phyloP scores from a whole-genome alignment of 2,113 vertebrate genomes.

The Dinomys branickii region DNA sequence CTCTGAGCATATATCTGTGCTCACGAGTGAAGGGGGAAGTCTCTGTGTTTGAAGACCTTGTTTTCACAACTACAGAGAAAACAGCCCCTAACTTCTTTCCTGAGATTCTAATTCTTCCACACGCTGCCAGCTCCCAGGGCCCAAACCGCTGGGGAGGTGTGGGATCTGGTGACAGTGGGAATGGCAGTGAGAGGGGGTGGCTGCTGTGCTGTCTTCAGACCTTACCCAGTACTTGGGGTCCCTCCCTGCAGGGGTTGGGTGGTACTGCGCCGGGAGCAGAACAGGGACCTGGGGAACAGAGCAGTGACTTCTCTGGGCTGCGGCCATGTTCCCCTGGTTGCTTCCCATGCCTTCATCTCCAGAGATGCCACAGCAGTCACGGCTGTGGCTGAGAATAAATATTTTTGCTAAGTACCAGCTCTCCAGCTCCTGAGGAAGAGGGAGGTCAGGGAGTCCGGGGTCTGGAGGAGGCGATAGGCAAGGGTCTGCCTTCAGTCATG shows the following conservation, averaged over 20 bases:
- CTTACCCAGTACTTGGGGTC: slow-evolving; percentile 58
- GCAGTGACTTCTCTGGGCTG: slow-evolving; percentile 82
- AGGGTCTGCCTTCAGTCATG: slow-evolving; percentile 88
- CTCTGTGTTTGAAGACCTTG: slow-evolving; percentile 68
- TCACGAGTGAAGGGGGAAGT: slow-evolving; percentile 59
- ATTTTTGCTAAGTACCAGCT: slow-evolving; percentile 89
- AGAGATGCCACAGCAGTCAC: slow-evolving; percentile 79
- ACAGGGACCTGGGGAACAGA: slow-evolving; percentile 55
- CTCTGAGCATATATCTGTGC: slow-evolving; percentile 76
- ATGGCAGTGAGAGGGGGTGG: slow-evolving; percentile 60
- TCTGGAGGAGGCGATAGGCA: slow-evolving; percentile 77
- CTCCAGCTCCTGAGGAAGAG: slow-evolving; percentile 85
- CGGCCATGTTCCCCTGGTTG: slow-evolving; percentile 69
- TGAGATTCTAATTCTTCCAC: slow-evolving; percentile 80
- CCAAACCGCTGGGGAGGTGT: slow-evolving; percentile 57
- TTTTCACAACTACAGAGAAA: slow-evolving; percentile 68
- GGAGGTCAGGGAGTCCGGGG: slow-evolving; percentile 83
- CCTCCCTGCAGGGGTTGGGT: slow-evolving; percentile 62
- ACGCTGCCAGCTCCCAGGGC: slow-evolving; percentile 61
- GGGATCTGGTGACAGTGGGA: slow-evolving; percentile 46
- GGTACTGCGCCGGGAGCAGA: slow-evolving; percentile 23
- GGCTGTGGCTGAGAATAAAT: slow-evolving; percentile 86
- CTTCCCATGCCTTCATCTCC: slow-evolving; percentile 83
- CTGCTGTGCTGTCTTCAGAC: slow-evolving; percentile 78
- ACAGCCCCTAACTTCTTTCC: slow-evolving; percentile 79